Percentiles rank a stretch among this genome's conserved stretches.
Conservation (phyloP, 2,888 invertebrate genomes). For the Agrotis clavis region DNA sequence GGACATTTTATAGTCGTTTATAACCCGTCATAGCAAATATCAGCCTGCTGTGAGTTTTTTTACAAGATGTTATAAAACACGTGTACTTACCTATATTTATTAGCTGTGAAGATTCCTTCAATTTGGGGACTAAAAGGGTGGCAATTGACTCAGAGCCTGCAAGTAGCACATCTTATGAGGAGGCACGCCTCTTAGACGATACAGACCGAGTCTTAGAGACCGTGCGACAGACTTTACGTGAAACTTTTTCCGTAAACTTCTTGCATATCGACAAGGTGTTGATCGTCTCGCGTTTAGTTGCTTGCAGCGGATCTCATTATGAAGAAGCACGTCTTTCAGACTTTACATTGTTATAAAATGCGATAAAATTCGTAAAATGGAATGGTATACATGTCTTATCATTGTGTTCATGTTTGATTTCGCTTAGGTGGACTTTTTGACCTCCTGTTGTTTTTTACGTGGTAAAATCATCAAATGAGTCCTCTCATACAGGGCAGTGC, state of each 20-base stretch:
- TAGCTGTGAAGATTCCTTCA: background rate
- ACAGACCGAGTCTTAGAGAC: background rate
- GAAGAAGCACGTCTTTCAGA: slow-evolving; percentile 9
- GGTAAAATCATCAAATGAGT: too few relatives aligned
- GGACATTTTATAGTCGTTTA: slow-evolving; percentile 29
- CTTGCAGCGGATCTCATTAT: background rate
- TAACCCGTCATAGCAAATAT: too few relatives aligned
- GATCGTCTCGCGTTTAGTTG: slow-evolving; percentile 10
- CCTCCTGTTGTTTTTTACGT: too few relatives aligned
- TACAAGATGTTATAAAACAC: too few relatives aligned
- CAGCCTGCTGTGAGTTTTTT: too few relatives aligned
- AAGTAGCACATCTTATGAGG: slow-evolving; percentile 6
- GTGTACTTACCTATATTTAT: too few relatives aligned
- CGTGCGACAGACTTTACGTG: background rate
- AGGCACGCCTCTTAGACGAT: slow-evolving; percentile 10
- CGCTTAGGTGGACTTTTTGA: too few relatives aligned
- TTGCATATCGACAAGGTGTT: background rate
- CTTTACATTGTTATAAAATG: background rate
- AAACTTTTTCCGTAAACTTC: background rate
- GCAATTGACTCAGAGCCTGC: background rate
- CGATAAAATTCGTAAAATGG: too few relatives aligned
- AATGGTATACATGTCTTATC: too few relatives aligned
- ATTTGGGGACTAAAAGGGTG: background rate
- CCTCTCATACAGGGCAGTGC: too few relatives aligned
- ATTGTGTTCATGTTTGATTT: too few relatives aligned